Percentiles rank a stretch among this genome's conserved stretches.
These are phyloP conservation scores for Drepanosiphum platanoidis DNA, from an alignment of 2,888 invertebrate genomes.

Conservation along the genomic window DNA sequence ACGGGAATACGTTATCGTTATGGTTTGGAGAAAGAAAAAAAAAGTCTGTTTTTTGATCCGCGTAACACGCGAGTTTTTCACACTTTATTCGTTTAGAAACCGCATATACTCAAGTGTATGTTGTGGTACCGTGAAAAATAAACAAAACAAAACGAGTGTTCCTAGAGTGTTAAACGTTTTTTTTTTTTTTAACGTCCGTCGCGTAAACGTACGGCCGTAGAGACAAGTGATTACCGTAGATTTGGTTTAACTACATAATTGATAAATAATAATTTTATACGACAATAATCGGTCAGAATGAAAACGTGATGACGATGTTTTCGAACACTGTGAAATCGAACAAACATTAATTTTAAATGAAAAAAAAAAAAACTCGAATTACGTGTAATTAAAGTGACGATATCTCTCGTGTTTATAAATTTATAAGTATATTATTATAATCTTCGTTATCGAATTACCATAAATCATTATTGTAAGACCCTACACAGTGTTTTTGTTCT, in stretches of 20 bases:
- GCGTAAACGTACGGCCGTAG: not conserved
- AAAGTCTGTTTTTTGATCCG: too few species aligned
- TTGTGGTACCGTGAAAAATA: not conserved
- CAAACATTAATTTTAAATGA: not conserved
- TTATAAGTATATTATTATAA: too few species aligned
- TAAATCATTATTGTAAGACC: too few species aligned
- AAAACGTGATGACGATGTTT: not conserved
- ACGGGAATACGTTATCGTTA: too few species aligned
- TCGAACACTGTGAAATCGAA: not conserved
- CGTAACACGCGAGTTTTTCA: too few species aligned
- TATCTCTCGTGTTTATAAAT: not conserved
- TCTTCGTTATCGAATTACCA: not conserved
- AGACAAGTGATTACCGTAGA: not conserved
- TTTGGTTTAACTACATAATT: not conserved
- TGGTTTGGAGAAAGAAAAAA: too few species aligned
- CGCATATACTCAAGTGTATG: too few species aligned
- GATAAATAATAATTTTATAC: not conserved
- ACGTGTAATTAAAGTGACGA: not conserved
- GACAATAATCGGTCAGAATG: not conserved
- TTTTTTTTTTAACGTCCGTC: not conserved
- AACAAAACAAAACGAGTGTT: not conserved
- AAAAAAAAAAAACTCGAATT: constrained; percentile 2
- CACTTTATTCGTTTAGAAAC: too few species aligned
- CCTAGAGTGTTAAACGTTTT: not conserved
- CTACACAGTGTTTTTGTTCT: too few species aligned